Percentiles rank a stretch among this genome's conserved stretches.
Conservation (phyloP, 2,113 vertebrate genomes). For the Aviceda subcristata region DNA sequence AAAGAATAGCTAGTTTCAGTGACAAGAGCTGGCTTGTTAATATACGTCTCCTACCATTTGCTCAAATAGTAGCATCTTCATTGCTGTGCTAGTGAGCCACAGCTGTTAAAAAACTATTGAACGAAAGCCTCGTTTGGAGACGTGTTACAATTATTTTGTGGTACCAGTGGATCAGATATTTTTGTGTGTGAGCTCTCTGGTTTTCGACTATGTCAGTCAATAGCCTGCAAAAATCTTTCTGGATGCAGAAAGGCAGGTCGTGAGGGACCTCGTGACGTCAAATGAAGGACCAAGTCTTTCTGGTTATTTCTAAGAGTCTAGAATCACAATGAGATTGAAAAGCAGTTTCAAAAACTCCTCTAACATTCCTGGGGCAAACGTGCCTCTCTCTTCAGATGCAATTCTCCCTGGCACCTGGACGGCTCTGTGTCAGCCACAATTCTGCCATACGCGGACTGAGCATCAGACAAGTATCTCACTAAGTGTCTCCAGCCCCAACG, state of each 20-base stretch:
- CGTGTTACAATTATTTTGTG: neutral
- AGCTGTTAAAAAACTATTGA: neutral
- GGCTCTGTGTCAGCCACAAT: neutral
- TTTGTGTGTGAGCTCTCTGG: neutral
- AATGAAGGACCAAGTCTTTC: neutral
- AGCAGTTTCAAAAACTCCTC: neutral
- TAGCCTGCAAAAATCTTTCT: neutral
- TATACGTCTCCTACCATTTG: neutral
- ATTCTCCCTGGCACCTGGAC: neutral
- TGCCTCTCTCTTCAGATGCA: neutral
- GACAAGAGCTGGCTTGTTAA: neutral
- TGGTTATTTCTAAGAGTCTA: neutral
- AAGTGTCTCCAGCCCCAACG: accelerated
- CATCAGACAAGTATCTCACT: neutral
- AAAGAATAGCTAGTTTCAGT: neutral
- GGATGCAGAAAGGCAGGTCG: neutral
- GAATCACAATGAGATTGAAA: neutral
- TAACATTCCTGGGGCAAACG: neutral
- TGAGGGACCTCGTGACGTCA: neutral
- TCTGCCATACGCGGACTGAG: neutral
- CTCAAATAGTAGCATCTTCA: neutral
- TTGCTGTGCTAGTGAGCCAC: neutral
- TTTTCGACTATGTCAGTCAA: neutral
- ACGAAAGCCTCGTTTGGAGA: neutral
- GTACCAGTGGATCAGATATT: neutral